Evolutionary conservation across 2,888 invertebrate genomes (phyloP).

Genomic region (Coleophora deauratella): DNA sequence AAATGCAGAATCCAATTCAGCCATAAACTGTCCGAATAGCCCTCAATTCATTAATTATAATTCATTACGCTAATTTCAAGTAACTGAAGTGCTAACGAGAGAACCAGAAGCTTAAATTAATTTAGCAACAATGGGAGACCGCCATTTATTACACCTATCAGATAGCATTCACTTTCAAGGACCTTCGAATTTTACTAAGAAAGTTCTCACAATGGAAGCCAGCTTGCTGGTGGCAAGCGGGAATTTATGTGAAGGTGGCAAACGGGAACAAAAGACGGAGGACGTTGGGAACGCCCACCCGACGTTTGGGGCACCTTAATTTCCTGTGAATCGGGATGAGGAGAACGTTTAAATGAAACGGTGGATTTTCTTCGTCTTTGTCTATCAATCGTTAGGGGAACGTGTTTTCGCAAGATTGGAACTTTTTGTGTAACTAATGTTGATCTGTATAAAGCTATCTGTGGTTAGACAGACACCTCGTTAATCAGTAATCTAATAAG

Average conservation of each 20-base stretch:
- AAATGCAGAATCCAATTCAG: too few relatives aligned
- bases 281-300: slow-evolving; percentile 18
- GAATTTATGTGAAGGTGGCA: slow-evolving; percentile 39
- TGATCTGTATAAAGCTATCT: too few relatives aligned
- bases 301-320: slow-evolving; percentile 46
- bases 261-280: slow-evolving; percentile 32
- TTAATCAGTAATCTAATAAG: too few relatives aligned
- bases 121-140: slow-evolving; percentile 51
- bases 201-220: slow-evolving; percentile 25
- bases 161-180: slow-evolving; percentile 38
- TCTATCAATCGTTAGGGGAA: too few relatives aligned
- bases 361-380: too few relatives aligned
- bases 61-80: too few relatives aligned
- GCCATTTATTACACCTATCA: slow-evolving; percentile 51
- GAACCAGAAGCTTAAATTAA: slow-evolving; percentile 36
- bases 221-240: slow-evolving; percentile 30
- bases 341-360: slow-evolving; percentile 25
- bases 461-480: too few relatives aligned
- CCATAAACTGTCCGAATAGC: too few relatives aligned
- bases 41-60: too few relatives aligned
- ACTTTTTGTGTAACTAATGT: too few relatives aligned
- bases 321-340: slow-evolving; percentile 28
- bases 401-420: too few relatives aligned
- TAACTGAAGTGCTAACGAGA: slow-evolving; percentile 36
- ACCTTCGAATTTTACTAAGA: slow-evolving; percentile 17